These are phyloP conservation scores for Ranitomeya variabilis DNA, from an alignment of 2,113 vertebrate genomes.

Conservation along the genomic window DNA sequence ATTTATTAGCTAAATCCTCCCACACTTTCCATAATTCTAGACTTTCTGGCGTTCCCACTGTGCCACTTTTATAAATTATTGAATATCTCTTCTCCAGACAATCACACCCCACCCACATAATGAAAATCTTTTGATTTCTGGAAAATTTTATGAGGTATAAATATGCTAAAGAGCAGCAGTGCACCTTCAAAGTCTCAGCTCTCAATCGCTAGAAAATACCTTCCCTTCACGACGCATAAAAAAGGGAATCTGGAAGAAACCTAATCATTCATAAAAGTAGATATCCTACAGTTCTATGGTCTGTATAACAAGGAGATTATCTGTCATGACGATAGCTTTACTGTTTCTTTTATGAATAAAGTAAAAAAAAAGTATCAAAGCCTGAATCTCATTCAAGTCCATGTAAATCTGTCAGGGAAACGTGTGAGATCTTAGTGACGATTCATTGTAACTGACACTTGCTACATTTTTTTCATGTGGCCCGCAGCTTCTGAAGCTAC, in stretches of 20 bases:
- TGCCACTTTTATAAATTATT: slow-evolving; percentile 28
- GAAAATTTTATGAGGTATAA: slow-evolving; percentile 26
- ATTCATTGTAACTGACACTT: slow-evolving; percentile 39
- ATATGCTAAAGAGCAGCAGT: slow-evolving; percentile 42
- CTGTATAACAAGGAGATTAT: slow-evolving; percentile 44
- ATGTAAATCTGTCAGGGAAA: slow-evolving; percentile 37
- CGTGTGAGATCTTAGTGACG: slow-evolving; percentile 30
- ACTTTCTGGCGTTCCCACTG: slow-evolving; percentile 6
- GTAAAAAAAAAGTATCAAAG: slow-evolving; percentile 46
- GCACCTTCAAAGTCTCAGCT: slow-evolving; percentile 6
- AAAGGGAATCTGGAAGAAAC: slow-evolving; percentile 20
- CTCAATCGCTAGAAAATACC: slow-evolving; percentile 34
- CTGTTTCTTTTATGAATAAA: slow-evolving; percentile 47
- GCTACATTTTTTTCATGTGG: neutral
- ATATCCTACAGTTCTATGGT: slow-evolving; percentile 41
- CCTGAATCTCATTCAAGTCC: slow-evolving; percentile 38
- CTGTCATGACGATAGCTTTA: slow-evolving; percentile 36
- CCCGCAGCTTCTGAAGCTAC: neutral
- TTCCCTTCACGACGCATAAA: slow-evolving; percentile 41
- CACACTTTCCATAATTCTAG: slow-evolving; percentile 35
- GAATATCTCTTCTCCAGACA: slow-evolving; percentile 37
- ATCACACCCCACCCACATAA: slow-evolving; percentile 30
- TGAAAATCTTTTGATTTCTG: slow-evolving; percentile 48
- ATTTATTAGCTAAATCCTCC: slow-evolving; percentile 38
- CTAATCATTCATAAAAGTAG: slow-evolving; percentile 49